phyloP scores from a whole-genome alignment of 2,113 vertebrate species.

The Pandion haliaetus region DNA sequence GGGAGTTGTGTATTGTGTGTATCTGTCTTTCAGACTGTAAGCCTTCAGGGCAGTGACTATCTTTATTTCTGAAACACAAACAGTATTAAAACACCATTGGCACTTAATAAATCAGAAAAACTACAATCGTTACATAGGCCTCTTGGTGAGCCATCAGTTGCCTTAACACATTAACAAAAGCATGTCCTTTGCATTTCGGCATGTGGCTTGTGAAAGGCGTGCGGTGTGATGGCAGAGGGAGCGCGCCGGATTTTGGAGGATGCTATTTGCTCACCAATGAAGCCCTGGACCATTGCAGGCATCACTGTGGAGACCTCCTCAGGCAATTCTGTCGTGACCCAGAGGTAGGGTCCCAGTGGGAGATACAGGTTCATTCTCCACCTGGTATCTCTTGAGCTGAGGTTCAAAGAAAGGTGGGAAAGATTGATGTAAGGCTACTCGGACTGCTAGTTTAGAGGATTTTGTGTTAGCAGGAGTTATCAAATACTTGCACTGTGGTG shows the following conservation, averaged over 20 bases:
- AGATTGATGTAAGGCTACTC: background rate
- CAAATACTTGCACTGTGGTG: background rate
- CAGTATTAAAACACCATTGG: conserved; percentile 55
- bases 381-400: background rate
- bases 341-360: background rate
- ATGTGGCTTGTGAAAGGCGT: background rate
- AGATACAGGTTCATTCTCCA: background rate
- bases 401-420: background rate
- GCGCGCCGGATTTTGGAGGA: background rate
- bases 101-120: conserved; percentile 63
- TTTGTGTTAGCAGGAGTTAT: background rate
- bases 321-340: background rate
- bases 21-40: conserved; percentile 50
- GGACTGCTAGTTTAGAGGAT: background rate
- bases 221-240: accelerated
- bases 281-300: background rate
- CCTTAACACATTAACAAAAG: background rate
- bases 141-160: conserved; percentile 1
- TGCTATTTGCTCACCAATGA: background rate
- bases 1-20: conserved; percentile 51
- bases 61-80: conserved; percentile 64
- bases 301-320: background rate
- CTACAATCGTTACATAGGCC: background rate
- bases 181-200: background rate
- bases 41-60: conserved; percentile 47